Percentiles rank a stretch among this genome's conserved stretches.
Conservation (phyloP, 1,140 invertebrate genomes). For the Apis cerana region DNA sequence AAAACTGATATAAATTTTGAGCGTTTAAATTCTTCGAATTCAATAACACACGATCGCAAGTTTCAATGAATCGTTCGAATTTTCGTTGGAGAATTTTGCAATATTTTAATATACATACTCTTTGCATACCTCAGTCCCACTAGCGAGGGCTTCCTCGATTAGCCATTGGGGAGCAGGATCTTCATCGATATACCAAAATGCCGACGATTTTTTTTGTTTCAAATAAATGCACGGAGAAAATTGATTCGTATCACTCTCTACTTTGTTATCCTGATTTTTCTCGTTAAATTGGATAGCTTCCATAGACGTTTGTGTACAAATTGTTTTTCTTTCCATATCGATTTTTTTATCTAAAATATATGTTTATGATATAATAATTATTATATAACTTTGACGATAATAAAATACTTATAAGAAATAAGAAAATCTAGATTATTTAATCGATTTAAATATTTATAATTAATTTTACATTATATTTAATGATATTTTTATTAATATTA, state of each 20-base stretch:
- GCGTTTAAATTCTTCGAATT: background rate
- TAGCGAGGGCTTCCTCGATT: slow-evolving; percentile 54
- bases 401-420: too few species aligned
- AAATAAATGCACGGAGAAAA: slow-evolving; percentile 51
- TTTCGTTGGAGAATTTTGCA: slow-evolving; percentile 14
- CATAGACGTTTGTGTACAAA: slow-evolving; percentile 44
- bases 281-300: slow-evolving; percentile 7
- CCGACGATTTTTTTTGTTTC: background rate
- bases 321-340: slow-evolving; percentile 9
- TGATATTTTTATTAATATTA: background rate
- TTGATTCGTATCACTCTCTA: slow-evolving; percentile 1
- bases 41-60: background rate
- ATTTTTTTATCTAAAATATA: background rate
- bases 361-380: background rate
- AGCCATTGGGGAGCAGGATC: slow-evolving; percentile 58
- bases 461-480: background rate
- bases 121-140: slow-evolving; percentile 38
- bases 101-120: slow-evolving; percentile 19
- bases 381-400: too few species aligned
- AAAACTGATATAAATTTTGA: slow-evolving; percentile 3
- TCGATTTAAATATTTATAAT: too few species aligned
- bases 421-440: too few species aligned
- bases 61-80: background rate
- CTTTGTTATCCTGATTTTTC: slow-evolving; percentile 1
- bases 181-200: slow-evolving; percentile 35